phyloP scores from a whole-genome alignment of 2,797 vertebrate genomes.

The Erethizon dorsatum region DNA sequence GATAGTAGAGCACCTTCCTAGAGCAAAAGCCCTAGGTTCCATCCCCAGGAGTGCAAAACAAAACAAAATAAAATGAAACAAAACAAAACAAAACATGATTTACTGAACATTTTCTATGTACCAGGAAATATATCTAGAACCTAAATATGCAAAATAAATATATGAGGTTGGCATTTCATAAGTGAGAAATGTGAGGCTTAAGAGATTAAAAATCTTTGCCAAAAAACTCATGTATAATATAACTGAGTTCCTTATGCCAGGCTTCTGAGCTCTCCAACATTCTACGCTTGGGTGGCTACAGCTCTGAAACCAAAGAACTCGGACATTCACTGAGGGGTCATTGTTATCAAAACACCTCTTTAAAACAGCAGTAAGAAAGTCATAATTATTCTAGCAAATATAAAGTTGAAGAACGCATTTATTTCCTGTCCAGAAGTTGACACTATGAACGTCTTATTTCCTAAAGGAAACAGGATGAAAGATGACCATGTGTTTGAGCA shows the following conservation, averaged over 20 bases:
- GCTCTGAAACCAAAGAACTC: not conserved
- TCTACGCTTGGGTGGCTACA: not conserved
- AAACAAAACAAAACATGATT: no score
- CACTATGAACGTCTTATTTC: not conserved
- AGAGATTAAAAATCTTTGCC: not conserved
- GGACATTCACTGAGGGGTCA: not conserved
- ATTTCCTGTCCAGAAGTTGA: not conserved
- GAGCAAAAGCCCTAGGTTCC: not conserved
- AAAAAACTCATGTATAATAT: not conserved
- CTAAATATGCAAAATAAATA: not conserved
- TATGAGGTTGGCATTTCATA: not conserved
- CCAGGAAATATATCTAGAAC: not conserved
- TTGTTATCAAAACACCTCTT: not conserved
- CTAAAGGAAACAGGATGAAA: not conserved
- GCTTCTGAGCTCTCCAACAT: not conserved
- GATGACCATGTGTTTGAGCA: no score
- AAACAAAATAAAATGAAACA: not conserved
- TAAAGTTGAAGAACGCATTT: not conserved
- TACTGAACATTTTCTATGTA: not conserved
- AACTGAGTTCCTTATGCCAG: not conserved
- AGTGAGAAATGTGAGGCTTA: not conserved
- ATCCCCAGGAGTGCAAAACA: not conserved
- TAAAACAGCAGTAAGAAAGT: not conserved
- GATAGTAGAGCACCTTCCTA: not conserved
- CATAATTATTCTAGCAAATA: not conserved